Base-by-base conservation (phyloP, 1,140 invertebrate species). In the Bombus waltoni region DNA sequence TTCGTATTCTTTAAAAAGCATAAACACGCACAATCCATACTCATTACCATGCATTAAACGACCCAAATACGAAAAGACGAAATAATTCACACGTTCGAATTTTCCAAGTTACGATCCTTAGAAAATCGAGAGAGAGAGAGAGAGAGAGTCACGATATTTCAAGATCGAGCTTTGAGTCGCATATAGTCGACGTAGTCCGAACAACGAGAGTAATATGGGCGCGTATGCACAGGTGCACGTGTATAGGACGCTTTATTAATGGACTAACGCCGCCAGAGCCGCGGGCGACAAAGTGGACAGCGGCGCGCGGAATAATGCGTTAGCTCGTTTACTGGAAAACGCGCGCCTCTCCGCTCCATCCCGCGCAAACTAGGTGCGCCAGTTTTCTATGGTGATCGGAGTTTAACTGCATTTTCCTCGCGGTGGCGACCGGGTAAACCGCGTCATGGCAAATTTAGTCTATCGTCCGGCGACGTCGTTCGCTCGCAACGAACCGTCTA, bases 341-440 rank as follows among this genome's bases (percentile, higher is more conserved):
- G 65, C 53, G 32, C 79, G 65, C 6, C 53, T 28, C 77, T 42
- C 35, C 83, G 42, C 22, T 38, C 71, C 32, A 47, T 42, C 6
- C 59, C 38, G 42, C 32, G 81, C 76, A 74, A 90, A 89, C 85
- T 87, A 85, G 85, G 57, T 15, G 13, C 40, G 88, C 42, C 81
- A 87, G 83, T 89, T 90, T 90, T 90, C 86, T 90, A 85, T 68
- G 74, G 78, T 75, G 88, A 90, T 89, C 82, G 44, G 78, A 75
- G 88, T 81, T 89, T 89, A 89, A 89, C 88, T 81, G 83, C 70
- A 81, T 89, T 89, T 89, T 75, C 78, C 84, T 59, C 70, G 84
- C 71, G 88, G 84, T 86, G 62, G 44, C 42, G 42, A 42, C 76
- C 87, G 79, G 79, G 81, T 88, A 75, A 89, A 81, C 88, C 84